Conservation (phyloP, 2,797 vertebrate species). For the Hydrocynus forskahlii region DNA sequence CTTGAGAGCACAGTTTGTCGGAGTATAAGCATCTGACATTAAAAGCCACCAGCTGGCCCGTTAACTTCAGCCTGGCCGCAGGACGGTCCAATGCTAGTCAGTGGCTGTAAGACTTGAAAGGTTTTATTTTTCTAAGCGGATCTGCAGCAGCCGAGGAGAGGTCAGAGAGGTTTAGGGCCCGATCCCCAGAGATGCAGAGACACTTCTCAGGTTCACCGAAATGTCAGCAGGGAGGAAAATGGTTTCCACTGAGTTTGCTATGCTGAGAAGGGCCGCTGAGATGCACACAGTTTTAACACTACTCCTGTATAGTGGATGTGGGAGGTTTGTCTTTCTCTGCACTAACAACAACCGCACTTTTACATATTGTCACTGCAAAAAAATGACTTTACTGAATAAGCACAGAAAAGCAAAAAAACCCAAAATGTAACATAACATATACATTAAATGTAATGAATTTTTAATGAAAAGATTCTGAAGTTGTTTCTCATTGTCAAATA, state of each 20-base stretch:
- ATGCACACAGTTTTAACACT: background rate
- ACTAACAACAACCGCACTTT: background rate
- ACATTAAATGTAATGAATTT: too few relatives aligned
- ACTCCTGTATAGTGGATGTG: conserved; percentile 9
- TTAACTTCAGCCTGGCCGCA: conserved; percentile 55
- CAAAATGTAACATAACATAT: too few relatives aligned
- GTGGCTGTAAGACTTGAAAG: conserved; percentile 59
- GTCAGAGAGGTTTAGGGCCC: conserved; percentile 30
- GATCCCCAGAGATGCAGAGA: conserved; percentile 45
- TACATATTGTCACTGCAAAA: background rate
- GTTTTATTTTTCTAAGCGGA: conserved; percentile 58
- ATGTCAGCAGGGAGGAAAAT: conserved; percentile 53
- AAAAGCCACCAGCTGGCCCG: conserved; percentile 52
- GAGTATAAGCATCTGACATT: conserved; percentile 38
- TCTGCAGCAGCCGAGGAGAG: conserved; percentile 44
- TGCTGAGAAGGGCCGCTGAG: conserved; percentile 20
- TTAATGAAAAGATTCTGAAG: too few relatives aligned
- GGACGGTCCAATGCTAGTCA: conserved; percentile 54
- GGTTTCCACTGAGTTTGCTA: conserved; percentile 37
- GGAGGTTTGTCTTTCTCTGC: background rate
- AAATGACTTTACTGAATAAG: too few relatives aligned
- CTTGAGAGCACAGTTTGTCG: conserved; percentile 32
- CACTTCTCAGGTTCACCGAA: conserved; percentile 61
- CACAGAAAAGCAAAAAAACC: too few relatives aligned
- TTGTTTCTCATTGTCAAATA: too few relatives aligned